Percentiles rank a stretch among this genome's conserved stretches.
phyloP scores from a whole-genome alignment of 2,888 invertebrate genomes.

The Mythimna vitellina region DNA sequence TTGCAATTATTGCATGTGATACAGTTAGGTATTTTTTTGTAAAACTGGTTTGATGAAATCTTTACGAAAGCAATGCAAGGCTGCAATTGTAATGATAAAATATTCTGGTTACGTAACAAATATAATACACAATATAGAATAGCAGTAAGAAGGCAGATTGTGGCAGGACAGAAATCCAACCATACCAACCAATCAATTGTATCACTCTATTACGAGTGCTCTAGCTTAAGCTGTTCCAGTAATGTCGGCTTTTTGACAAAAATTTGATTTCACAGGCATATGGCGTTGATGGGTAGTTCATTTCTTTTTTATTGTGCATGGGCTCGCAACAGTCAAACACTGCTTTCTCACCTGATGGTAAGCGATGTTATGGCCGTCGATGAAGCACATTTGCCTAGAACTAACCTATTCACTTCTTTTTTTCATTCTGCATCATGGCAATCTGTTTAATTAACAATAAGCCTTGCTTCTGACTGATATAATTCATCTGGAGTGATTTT shows the following conservation, averaged over 20 bases:
- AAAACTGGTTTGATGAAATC: not conserved
- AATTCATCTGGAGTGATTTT: no score
- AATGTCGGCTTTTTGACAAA: not conserved
- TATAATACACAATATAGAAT: not conserved
- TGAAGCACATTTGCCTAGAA: no score
- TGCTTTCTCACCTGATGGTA: no score
- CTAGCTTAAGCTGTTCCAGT: not conserved
- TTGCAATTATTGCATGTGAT: constrained; percentile 3
- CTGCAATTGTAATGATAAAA: constrained; percentile 2
- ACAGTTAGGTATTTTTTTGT: not conserved
- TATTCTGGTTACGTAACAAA: not conserved
- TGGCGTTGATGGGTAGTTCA: no score
- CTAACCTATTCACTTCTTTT: no score
- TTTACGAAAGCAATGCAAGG: not conserved
- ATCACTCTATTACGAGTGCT: not conserved
- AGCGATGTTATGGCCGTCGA: no score
- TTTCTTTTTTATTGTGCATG: no score
- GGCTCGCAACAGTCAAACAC: no score
- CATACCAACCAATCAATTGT: not conserved
- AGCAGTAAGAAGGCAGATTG: not conserved
- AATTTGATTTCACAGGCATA: not conserved
- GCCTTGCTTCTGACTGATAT: no score
- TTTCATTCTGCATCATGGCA: no score
- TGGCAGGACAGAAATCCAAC: not conserved
- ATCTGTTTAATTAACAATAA: no score